Conservation (phyloP, 2,113 vertebrate genomes). For the Amia ocellicauda region DNA sequence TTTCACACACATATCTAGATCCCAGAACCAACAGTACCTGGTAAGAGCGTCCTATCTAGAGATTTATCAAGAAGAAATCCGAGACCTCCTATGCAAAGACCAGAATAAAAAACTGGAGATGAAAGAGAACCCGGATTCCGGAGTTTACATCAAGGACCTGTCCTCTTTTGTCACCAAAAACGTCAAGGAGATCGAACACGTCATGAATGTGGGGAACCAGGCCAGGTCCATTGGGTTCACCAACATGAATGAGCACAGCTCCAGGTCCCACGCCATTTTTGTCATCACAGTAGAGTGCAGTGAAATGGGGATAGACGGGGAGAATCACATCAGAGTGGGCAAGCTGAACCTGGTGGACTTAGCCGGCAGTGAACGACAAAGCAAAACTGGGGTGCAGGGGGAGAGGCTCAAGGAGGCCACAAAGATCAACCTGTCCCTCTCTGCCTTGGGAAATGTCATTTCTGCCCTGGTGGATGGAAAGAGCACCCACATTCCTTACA, state of each 20-base stretch:
- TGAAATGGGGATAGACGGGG: constrained; percentile 76
- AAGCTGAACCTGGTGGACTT: constrained; percentile 96
- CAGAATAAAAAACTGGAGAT: constrained; percentile 86
- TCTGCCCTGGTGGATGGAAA: constrained; percentile 84
- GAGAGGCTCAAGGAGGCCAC: constrained; percentile 86
- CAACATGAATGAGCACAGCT: constrained; percentile 93
- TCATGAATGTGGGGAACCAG: constrained; percentile 92
- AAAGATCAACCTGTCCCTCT: constrained; percentile 95
- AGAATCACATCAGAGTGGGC: constrained; percentile 93
- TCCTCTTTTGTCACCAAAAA: constrained; percentile 95
- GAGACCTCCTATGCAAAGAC: constrained; percentile 89
- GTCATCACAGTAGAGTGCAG: constrained; percentile 91
- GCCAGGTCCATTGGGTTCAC: constrained; percentile 86
- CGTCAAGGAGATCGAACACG: constrained; percentile 90
- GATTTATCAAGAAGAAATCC: constrained; percentile 95
- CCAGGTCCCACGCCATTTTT: constrained; percentile 92
- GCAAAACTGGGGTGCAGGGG: constrained; percentile 75
- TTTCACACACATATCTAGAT: constrained; percentile 93
- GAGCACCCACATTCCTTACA: constrained; percentile 89
- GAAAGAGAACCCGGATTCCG: constrained; percentile 84
- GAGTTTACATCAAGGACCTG: constrained; percentile 89
- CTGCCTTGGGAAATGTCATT: constrained; percentile 93
- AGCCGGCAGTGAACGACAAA: constrained; percentile 91
- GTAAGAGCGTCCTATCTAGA: constrained; percentile 96
- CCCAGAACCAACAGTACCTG: constrained; percentile 92